Conservation (phyloP, 2,113 vertebrate genomes). For the Pseudonaja textilis region DNA sequence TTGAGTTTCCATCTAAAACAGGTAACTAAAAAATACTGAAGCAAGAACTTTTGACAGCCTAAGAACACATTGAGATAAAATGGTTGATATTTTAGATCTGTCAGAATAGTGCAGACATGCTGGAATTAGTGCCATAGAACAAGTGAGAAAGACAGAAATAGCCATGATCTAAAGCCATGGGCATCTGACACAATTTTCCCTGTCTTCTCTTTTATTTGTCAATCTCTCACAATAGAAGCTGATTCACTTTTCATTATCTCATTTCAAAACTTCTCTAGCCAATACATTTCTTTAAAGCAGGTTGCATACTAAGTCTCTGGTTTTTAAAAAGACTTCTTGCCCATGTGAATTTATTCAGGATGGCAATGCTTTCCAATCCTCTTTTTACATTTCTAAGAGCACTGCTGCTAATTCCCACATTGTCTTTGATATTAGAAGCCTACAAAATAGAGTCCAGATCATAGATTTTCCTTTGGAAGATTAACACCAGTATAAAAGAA, state of each 20-base stretch:
- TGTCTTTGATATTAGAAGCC: not conserved
- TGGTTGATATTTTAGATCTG: not conserved
- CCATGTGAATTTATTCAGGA: not conserved
- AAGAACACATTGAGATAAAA: not conserved
- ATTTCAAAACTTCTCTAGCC: not conserved
- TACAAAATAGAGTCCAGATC: not conserved
- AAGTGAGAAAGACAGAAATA: not conserved
- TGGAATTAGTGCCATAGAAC: not conserved
- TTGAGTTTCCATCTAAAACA: constrained; percentile 17
- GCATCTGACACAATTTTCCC: not conserved
- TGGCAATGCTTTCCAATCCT: not conserved
- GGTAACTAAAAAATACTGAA: not conserved
- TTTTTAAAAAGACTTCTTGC: not conserved
- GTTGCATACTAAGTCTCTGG: not conserved
- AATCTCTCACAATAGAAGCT: not conserved
- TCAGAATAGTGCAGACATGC: not conserved
- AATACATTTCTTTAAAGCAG: not conserved
- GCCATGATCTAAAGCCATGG: not conserved
- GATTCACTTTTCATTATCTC: not conserved
- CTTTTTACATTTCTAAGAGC: not conserved
- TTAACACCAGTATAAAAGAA: not conserved
- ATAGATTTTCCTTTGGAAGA: not conserved
- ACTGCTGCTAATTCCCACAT: not conserved
- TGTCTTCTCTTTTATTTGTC: not conserved
- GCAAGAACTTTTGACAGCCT: not conserved